Evolutionary conservation across 2,888 invertebrate genomes (phyloP).

Genomic region (Crematogaster levior): DNA sequence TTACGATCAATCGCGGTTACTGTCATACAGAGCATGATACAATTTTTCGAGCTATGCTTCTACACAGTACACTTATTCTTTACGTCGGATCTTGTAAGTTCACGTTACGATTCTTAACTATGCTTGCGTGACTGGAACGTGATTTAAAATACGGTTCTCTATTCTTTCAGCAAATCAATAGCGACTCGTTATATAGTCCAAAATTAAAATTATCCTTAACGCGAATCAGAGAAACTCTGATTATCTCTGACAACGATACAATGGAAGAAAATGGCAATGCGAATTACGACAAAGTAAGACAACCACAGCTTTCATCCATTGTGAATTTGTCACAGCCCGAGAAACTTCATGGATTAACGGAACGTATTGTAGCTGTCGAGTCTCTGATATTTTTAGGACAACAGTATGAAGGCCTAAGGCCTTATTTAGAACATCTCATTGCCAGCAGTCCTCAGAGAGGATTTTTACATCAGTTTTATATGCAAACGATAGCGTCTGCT

Average conservation of each 20-base stretch:
- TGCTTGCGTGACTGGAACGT: not conserved
- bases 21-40: slow-evolving; percentile 96
- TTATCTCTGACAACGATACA: slow-evolving; percentile 85
- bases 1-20: slow-evolving; percentile 96
- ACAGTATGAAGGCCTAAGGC: slow-evolving; percentile 94
- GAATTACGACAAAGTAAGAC: slow-evolving; percentile 85
- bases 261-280: slow-evolving; percentile 79
- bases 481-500: slow-evolving; percentile 91
- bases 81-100: slow-evolving; percentile 90
- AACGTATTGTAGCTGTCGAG: slow-evolving; percentile 96
- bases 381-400: slow-evolving; percentile 95
- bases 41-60: slow-evolving; percentile 97
- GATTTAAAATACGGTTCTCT: not conserved
- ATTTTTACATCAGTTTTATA: slow-evolving; percentile 90
- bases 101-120: slow-evolving; percentile 56
- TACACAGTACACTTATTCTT: slow-evolving; percentile 96
- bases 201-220: slow-evolving; percentile 92
- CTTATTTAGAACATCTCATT: slow-evolving; percentile 94
- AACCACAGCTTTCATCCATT: slow-evolving; percentile 88
- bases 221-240: slow-evolving; percentile 92
- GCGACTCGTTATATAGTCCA: slow-evolving; percentile 88
- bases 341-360: slow-evolving; percentile 92
- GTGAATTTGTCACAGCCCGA: slow-evolving; percentile 90
- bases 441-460: slow-evolving; percentile 88
- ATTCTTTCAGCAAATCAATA: slow-evolving; percentile 86